Evolutionary conservation across 2,888 invertebrate species (phyloP).

Genomic region (Boloria selene): DNA sequence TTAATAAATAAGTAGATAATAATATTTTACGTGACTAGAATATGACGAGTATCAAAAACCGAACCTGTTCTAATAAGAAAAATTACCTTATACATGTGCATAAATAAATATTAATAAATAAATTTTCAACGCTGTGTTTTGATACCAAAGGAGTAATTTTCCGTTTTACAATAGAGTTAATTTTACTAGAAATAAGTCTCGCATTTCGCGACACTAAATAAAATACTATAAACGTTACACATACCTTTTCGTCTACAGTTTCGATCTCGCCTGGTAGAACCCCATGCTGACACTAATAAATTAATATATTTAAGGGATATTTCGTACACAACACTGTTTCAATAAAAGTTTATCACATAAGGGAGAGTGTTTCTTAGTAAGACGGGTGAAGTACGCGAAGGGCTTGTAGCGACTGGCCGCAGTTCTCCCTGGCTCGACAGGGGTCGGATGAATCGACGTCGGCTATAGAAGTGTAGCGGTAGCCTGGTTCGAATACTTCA

Average conservation of each 20-base stretch:
- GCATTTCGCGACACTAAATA: background rate
- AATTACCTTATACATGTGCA: too few species aligned
- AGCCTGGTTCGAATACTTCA: slow-evolving; percentile 25
- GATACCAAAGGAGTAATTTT: background rate
- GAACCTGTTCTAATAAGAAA: too few species aligned
- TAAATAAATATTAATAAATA: too few species aligned
- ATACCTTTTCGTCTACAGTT: slow-evolving; percentile 44
- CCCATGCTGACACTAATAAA: slow-evolving; percentile 55
- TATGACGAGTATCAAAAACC: too few species aligned
- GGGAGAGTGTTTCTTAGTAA: slow-evolving; percentile 47
- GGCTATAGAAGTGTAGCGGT: slow-evolving; percentile 36
- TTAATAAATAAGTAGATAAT: too few species aligned
- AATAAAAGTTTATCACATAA: slow-evolving; percentile 72
- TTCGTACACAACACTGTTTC: slow-evolving; percentile 56
- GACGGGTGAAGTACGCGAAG: slow-evolving; percentile 51
- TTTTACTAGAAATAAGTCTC: slow-evolving; percentile 7
- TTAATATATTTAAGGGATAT: slow-evolving; percentile 24
- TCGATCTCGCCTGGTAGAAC: slow-evolving; percentile 48
- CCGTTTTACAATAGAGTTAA: background rate
- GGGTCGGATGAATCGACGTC: slow-evolving; percentile 44
- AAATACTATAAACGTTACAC: background rate
- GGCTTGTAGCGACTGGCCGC: slow-evolving; percentile 58
- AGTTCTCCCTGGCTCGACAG: slow-evolving; percentile 42
- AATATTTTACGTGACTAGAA: too few species aligned
- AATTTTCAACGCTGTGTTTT: too few species aligned